Base-by-base conservation (phyloP, 2,797 vertebrate species). In the Poeciliopsis infans region DNA sequence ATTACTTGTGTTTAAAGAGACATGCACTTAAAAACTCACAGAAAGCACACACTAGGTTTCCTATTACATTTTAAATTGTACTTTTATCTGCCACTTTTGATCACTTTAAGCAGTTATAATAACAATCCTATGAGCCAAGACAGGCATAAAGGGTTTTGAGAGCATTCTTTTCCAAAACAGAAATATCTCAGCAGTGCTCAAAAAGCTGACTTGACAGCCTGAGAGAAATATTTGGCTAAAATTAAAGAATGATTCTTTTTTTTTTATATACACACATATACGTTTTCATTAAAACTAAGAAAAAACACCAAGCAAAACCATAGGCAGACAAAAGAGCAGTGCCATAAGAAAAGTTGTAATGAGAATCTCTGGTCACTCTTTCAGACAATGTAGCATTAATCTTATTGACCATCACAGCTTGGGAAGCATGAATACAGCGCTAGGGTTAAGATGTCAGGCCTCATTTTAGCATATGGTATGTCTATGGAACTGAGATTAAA, bases 91-190 rank as follows among this genome's bases (percentile, higher is more conserved):
- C 85, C 91, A 84, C 76, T 88, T 74, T 83, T 83, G 82, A 85
- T 86, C 43, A 28, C 84, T 90, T 87, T 81, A 78, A 16, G 86
- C 85, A 91, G 93, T 89, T 86, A 89, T 91, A 92, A 94, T 93
- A 87, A 93, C 87, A 85, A 81, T 85, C 77, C 76, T 82, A 85
- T 83, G 87, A 92, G 86, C 83, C 86, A 94, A 93, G 82, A 83
- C 91, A 88, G 74, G 80, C 88, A 92, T 87, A 89, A 90, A 80
- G 72, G 82, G 70, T 92, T 92, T 84, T 89, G 81, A 87, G 39
- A 80, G 89, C 84, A 92, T 90, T 92, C 84, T 94, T 95, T 93
- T 93, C 80, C 81, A 74, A 90, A 92, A 92, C 89, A 87, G 81
- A 80, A 92, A 93, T 87, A 88, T 92, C 78, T 93, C 88, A 86